Conservation (phyloP, 2,888 invertebrate species). For the Mythimna vitellina region DNA sequence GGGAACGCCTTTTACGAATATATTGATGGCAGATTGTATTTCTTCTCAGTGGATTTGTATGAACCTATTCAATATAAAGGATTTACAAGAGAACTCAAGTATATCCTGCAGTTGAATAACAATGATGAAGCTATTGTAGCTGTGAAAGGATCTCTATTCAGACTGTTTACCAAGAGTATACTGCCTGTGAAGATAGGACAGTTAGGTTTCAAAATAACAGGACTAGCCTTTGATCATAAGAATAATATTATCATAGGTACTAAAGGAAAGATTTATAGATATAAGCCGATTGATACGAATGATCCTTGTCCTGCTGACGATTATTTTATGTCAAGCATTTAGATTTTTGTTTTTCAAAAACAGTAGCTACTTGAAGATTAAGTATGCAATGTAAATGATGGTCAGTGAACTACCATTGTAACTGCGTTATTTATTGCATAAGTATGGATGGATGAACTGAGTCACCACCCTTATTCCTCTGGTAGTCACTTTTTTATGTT, state of each 20-base stretch:
- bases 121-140: constrained; percentile 84
- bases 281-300: constrained; percentile 80
- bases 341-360: constrained; percentile 36
- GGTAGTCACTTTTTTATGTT: not conserved
- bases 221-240: constrained; percentile 81
- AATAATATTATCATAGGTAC: constrained; percentile 86
- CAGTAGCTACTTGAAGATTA: not conserved
- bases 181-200: constrained; percentile 84
- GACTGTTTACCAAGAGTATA: constrained; percentile 78
- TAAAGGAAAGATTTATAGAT: constrained; percentile 86
- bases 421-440: not conserved
- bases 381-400: not conserved
- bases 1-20: constrained; percentile 86
- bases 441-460: not conserved
- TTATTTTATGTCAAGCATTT: constrained; percentile 85
- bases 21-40: constrained; percentile 84
- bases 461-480: not conserved
- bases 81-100: constrained; percentile 84
- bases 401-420: not conserved
- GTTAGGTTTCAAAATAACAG: constrained; percentile 85
- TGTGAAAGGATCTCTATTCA: constrained; percentile 84
- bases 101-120: constrained; percentile 81
- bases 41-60: constrained; percentile 80
- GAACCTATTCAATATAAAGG: constrained; percentile 87
- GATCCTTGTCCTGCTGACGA: constrained; percentile 86